These are phyloP conservation scores for Vannuccia rotundouncinata DNA, from an alignment of 2,888 invertebrate genomes.

Conservation along the genomic window DNA sequence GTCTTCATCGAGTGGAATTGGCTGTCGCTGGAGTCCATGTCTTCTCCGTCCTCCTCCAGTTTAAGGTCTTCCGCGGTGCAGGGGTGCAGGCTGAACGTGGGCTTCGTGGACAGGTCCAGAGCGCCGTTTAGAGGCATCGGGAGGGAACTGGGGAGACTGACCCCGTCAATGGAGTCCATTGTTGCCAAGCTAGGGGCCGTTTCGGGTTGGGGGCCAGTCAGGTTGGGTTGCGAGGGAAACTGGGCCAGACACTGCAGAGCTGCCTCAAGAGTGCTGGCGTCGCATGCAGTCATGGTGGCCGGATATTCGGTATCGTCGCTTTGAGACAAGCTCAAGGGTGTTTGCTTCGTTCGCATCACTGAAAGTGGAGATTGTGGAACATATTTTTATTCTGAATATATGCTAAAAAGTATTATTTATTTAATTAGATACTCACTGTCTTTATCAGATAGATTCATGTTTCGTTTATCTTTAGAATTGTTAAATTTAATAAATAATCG, in stretches of 20 bases:
- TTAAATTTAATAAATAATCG: no score
- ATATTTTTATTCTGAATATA: no score
- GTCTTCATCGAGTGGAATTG: neutral
- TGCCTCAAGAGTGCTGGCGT: neutral
- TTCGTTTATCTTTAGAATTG: no score
- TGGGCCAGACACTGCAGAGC: neutral
- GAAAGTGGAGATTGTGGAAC: no score
- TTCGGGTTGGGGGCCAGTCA: neutral
- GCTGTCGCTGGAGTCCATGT: conserved; percentile 6
- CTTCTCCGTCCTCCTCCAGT: neutral
- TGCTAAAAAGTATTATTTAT: no score
- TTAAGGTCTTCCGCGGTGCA: neutral
- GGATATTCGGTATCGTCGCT: neutral
- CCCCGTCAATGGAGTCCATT: neutral
- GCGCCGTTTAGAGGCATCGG: neutral
- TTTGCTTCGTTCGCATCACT: conserved; percentile 19
- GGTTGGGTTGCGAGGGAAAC: neutral
- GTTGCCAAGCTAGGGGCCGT: neutral
- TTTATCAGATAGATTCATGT: no score
- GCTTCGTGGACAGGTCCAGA: neutral
- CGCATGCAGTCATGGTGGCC: neutral
- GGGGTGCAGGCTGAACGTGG: neutral
- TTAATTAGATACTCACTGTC: no score
- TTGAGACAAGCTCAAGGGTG: neutral
- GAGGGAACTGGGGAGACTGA: neutral